A percentile compares a stretch with the other conserved stretches of the same genome.
Evolutionary conservation across 2,797 vertebrate genomes (phyloP).

Genomic region (Fistularia tabacaria): DNA sequence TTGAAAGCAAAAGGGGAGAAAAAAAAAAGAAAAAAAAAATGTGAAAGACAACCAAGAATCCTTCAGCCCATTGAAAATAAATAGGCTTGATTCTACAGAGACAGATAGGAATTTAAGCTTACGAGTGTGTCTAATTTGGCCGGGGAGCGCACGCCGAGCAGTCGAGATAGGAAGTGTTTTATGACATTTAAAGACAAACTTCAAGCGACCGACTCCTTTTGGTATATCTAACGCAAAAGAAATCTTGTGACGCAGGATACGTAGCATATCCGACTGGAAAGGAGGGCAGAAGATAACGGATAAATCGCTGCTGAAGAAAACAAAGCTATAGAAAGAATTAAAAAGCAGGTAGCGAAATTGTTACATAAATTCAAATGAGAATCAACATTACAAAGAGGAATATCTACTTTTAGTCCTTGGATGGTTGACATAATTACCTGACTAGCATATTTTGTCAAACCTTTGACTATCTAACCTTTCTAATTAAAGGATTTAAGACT

Average conservation of each 20-base stretch:
- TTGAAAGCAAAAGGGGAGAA: constrained; percentile 35
- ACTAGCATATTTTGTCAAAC: too few relatives aligned
- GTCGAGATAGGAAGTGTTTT: constrained; percentile 49
- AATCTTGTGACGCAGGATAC: constrained; percentile 8
- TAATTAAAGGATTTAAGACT: too few relatives aligned
- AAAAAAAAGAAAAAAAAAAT: constrained; percentile 29
- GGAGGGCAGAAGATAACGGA: too few relatives aligned
- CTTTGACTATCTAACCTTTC: too few relatives aligned
- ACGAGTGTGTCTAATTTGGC: constrained; percentile 52
- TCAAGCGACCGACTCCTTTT: constrained; percentile 52
- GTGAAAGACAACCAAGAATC: constrained; percentile 30
- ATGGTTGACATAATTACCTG: too few relatives aligned
- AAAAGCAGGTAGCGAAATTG: too few relatives aligned
- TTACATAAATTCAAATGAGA: too few relatives aligned
- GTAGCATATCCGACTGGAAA: too few relatives aligned
- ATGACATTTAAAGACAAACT: constrained; percentile 51
- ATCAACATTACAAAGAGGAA: too few relatives aligned
- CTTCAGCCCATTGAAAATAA: constrained; percentile 50
- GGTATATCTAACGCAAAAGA: constrained; percentile 43
- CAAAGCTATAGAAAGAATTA: too few relatives aligned
- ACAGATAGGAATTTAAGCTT: constrained; percentile 37
- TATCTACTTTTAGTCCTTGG: too few relatives aligned
- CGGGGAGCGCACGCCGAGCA: constrained; percentile 15
- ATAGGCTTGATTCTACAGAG: constrained; percentile 38
- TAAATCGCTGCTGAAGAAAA: too few relatives aligned